Evolutionary conservation across 2,888 invertebrate genomes (phyloP), one percentile per base, ranked within the genome.

Genomic region (Polydrusus tereticollis): DNA sequence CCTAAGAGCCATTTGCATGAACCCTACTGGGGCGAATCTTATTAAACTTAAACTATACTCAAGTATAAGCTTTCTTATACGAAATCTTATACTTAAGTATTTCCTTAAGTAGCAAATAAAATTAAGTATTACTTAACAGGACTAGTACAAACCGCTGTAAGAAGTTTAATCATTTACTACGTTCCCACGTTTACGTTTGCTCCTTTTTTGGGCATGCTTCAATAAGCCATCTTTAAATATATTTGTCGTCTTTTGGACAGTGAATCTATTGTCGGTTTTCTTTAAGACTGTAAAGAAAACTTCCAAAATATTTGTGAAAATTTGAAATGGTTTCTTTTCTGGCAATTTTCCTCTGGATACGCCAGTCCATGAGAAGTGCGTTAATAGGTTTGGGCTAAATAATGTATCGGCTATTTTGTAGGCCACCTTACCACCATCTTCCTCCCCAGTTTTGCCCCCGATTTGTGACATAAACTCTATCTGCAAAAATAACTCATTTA

Each of bases 221-320:
- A 77, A 65, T 33, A 77, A 57, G 16, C 75, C 66, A 7, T 78
- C 78, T 68, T 76, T 78, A 66, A 78, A 77, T 26, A 77, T 66
- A 33, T 57, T 73, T 16, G 45, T 59, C 43, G 76, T 76, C 65
- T 77, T 78, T 60, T 75, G 62, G 33, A 41, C 66, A 2, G 78
- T 77, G 43, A 76, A 66, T 8, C 78, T 62, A 65, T 47, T 74
- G 60, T 78, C 77, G 7, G 75, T 74, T 4, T 67, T 36, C 7
- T 23, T 69, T 21, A 78, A 20, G 1, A 78, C 76, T 63, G 74
- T 38, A 57, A 73, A 77, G 63, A 77, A 74, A 59, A 77, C 74
- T 33, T 64, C 62, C 12, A 77, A 20, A 21, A 78, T 75, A 58
- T 72, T 71, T 20, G 65, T 47, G 33, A 77, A 73, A 6, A 38